Conservation (phyloP, 2,113 vertebrate genomes). For the Macquaria ambigua region DNA sequence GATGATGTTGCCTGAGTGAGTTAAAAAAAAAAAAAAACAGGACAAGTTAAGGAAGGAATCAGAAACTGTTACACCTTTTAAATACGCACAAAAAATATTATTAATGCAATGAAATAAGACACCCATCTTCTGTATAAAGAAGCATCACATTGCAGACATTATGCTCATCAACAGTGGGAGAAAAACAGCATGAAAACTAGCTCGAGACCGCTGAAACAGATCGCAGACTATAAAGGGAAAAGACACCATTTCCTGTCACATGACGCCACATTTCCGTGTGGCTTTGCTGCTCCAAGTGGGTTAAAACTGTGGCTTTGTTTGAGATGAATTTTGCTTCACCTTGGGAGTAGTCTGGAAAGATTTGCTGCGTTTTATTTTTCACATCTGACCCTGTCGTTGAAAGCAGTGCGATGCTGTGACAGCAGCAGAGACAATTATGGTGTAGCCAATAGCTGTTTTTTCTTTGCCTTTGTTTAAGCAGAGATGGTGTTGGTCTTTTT, state of each 20-base stretch:
- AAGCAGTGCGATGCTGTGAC: background rate
- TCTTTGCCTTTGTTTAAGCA: background rate
- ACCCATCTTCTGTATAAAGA: background rate
- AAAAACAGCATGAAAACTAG: background rate
- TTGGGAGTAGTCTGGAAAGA: background rate
- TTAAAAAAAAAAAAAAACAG: background rate
- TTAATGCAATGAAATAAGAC: background rate
- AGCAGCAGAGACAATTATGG: background rate
- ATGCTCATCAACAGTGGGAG: background rate
- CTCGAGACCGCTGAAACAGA: background rate
- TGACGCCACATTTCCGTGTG: background rate
- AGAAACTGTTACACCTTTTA: background rate
- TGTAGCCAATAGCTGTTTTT: background rate
- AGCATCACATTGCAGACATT: background rate
- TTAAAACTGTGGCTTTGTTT: background rate
- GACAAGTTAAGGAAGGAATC: background rate
- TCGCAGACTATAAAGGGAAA: background rate
- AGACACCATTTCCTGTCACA: background rate
- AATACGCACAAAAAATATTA: background rate
- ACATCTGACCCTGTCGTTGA: background rate
- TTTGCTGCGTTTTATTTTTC: background rate
- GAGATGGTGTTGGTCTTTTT: background rate
- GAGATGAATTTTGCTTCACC: background rate
- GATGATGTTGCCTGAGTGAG: constrained; percentile 87
- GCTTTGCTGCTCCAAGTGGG: background rate